These are phyloP conservation scores for Drosophila littoralis DNA, from an alignment of 1,140 invertebrate genomes.

Conservation along the genomic window DNA sequence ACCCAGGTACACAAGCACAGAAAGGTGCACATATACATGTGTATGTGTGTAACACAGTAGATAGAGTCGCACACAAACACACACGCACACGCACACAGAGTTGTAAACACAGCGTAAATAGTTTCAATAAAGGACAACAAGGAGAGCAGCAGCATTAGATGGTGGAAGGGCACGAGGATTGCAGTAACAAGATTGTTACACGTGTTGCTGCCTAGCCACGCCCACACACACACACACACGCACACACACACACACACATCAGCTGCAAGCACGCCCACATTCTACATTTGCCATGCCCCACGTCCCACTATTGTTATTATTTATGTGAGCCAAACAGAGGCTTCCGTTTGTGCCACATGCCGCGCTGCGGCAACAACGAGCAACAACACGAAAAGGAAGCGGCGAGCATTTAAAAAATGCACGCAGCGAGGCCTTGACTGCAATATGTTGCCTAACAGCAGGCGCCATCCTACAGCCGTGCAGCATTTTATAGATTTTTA, in stretches of 20 bases:
- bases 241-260: constrained; percentile 17
- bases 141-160: not conserved
- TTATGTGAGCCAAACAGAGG: constrained; percentile 81
- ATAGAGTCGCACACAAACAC: constrained; percentile 18
- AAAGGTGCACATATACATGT: constrained; percentile 52
- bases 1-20: constrained; percentile 51
- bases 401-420: constrained; percentile 76
- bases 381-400: constrained; percentile 58
- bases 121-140: constrained; percentile 64
- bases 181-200: constrained; percentile 63
- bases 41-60: constrained; percentile 30
- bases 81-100: constrained; percentile 23
- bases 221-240: constrained; percentile 34
- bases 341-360: constrained; percentile 80
- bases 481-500: constrained; percentile 78
- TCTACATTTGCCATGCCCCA: constrained; percentile 21
- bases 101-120: constrained; percentile 66
- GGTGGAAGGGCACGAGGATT: not conserved
- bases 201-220: constrained; percentile 66
- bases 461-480: constrained; percentile 25
- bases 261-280: not conserved
- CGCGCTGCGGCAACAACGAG: constrained; percentile 49
- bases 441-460: constrained; percentile 80
- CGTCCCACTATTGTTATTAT: constrained; percentile 70
- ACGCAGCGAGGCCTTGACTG: constrained; percentile 80